These are phyloP conservation scores for Myripristis murdjan DNA, from an alignment of 2,797 vertebrate species.

Conservation along the genomic window DNA sequence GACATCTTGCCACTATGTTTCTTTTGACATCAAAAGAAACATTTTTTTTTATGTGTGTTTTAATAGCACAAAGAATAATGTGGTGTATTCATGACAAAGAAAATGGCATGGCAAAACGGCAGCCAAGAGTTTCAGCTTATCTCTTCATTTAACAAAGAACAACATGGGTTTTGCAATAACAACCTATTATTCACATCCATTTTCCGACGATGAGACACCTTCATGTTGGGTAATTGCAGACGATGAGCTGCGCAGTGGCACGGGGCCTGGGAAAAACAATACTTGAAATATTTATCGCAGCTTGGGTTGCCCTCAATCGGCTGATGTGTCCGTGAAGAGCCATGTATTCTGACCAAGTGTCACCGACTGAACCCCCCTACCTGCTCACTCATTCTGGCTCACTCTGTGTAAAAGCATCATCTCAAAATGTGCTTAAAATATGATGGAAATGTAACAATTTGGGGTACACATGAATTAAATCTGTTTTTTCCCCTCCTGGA, in stretches of 20 bases:
- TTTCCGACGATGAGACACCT: constrained; percentile 8
- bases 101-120: constrained; percentile 6
- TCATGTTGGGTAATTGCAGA: constrained; percentile 26
- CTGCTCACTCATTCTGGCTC: not conserved
- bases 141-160: constrained; percentile 18
- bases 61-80: constrained; percentile 28
- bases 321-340: not conserved
- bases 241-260: not conserved
- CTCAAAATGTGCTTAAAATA: not conserved
- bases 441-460: not conserved
- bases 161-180: constrained; percentile 7
- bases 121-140: constrained; percentile 32
- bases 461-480: not conserved
- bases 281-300: no score
- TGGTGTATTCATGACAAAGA: constrained; percentile 28
- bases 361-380: not conserved
- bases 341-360: constrained; percentile 1
- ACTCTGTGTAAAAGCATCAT: not conserved
- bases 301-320: constrained; percentile 4
- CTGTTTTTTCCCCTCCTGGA: no score
- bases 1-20: constrained; percentile 36
- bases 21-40: constrained; percentile 50
- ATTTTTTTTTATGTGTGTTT: constrained; percentile 29
- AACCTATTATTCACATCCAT: constrained; percentile 27
- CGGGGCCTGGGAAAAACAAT: not conserved